A percentile compares a stretch with the other conserved stretches of the same genome.
Evolutionary conservation across 2,888 invertebrate genomes (phyloP).

Genomic region (Eupithecia tripunctaria): DNA sequence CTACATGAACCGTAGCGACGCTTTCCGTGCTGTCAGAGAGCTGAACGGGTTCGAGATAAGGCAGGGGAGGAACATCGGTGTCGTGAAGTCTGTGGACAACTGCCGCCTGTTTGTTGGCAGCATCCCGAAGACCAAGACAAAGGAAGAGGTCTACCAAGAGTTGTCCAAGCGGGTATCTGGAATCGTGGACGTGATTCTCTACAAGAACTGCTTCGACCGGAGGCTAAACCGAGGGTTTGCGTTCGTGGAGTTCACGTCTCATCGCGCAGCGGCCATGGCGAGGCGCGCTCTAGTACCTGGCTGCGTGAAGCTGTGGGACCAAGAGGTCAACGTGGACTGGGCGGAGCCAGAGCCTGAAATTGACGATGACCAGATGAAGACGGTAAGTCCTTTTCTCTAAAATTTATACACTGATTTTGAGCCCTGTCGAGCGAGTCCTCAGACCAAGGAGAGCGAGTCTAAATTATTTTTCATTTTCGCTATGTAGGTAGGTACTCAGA

Average conservation of each 20-base stretch:
- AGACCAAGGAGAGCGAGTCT: too few species aligned
- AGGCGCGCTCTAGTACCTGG: conserved; percentile 86
- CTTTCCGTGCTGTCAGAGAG: conserved; percentile 85
- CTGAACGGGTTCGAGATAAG: conserved; percentile 89
- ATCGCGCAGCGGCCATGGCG: conserved; percentile 90
- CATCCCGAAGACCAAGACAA: conserved; percentile 87
- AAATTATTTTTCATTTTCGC: not conserved
- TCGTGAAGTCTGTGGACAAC: conserved; percentile 92
- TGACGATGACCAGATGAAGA: conserved; percentile 88
- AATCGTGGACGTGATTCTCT: conserved; percentile 88
- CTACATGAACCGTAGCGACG: conserved; percentile 85
- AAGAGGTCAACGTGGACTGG: conserved; percentile 92
- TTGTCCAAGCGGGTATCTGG: conserved; percentile 87
- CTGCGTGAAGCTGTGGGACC: conserved; percentile 86
- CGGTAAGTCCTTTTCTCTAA: conserved; percentile 65
- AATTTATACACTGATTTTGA: not conserved
- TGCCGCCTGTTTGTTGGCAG: conserved; percentile 91
- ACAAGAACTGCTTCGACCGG: conserved; percentile 83
- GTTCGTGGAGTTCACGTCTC: conserved; percentile 92
- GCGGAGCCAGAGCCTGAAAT: conserved; percentile 92
- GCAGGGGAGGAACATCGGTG: conserved; percentile 87
- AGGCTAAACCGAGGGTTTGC: conserved; percentile 91
- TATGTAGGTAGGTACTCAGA: too few species aligned
- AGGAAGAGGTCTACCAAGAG: conserved; percentile 85
- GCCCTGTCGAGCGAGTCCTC: too few species aligned